Base-by-base conservation (phyloP, 1,140 invertebrate species). In the Fopius arisanus region DNA sequence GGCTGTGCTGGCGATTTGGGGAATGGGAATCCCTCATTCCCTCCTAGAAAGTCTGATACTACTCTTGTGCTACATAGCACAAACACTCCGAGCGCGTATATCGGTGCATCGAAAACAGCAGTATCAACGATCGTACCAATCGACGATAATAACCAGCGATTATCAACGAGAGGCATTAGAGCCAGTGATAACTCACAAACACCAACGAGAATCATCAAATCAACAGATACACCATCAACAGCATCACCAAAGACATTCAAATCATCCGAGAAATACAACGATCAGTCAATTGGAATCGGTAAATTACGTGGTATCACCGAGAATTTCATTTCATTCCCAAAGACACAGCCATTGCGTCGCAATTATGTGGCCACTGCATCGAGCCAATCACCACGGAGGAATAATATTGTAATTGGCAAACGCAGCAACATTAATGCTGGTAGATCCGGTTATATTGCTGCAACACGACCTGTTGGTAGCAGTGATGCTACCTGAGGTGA, bases 1-100 rank as follows among this genome's bases (percentile, higher is more conserved):
- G 85, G 86, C 88, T 91, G 90, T 79, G 85, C 88, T 90, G 84
- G 88, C 85, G 83, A 85, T 86, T 54, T 85, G 80, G 85, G 77
- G 77, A 78, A 74, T 72, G 70, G 78, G 72, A 75, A 75, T 74
- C 66, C 75, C 69, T 66, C 76, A 74, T 5, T 79, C 79, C 23
- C 67, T 81, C 48, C 65, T 77, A 40, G n/a, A 77, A 65, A 75
- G 43, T 54, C 75, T 83, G 78, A 78, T 79, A 41, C 67, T 82
- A 74, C 43, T 74, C 74, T 21, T 81, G 14, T 83, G 78, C 67
- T 80, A 78, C 66, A 62, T 73, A 43, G 76, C 78, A 14, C 78
- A 82, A 48, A 80, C 77, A 29, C 75, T 82, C 26, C 81, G 81
- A 14, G 79, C 78, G 59, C 72, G 75, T 77, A 73, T 75, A 7